Conservation (phyloP, 1,140 invertebrate genomes). For the Heliconius congener region DNA sequence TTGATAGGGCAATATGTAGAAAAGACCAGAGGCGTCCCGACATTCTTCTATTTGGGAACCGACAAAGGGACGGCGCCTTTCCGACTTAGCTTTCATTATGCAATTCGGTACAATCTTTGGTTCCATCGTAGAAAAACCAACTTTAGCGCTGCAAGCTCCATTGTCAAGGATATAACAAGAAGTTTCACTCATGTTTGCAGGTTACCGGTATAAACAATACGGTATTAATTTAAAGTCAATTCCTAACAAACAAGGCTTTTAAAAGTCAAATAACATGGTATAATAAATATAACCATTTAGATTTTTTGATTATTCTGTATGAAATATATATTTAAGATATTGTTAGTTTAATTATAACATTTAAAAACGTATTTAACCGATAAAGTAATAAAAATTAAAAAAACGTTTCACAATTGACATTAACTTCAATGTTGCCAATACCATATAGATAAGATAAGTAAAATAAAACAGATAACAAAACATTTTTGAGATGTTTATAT, state of each 20-base stretch:
- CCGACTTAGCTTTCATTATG: slow-evolving; percentile 98
- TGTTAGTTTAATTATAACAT: too few species aligned
- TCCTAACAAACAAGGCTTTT: neutral
- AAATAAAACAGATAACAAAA: too few species aligned
- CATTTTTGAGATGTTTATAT: too few species aligned
- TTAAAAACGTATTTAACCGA: too few species aligned
- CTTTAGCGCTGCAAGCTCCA: slow-evolving; percentile 92
- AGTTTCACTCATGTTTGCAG: slow-evolving; percentile 64
- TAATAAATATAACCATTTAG: too few species aligned
- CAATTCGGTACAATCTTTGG: slow-evolving; percentile 95
- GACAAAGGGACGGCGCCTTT: slow-evolving; percentile 95
- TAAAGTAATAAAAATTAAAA: too few species aligned
- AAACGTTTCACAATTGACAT: too few species aligned
- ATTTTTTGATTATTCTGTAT: too few species aligned
- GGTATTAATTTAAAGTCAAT: neutral
- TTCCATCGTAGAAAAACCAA: slow-evolving; percentile 86
- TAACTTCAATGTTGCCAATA: too few species aligned
- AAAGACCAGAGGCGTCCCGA: slow-evolving; percentile 96
- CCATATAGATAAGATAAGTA: too few species aligned
- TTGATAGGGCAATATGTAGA: slow-evolving; percentile 96
- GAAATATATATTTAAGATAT: too few species aligned
- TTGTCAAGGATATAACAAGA: slow-evolving; percentile 90
- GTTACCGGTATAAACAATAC: slow-evolving; percentile 49
- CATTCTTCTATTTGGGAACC: slow-evolving; percentile 92
- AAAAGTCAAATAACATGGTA: too few species aligned